Evolutionary conservation across 2,113 vertebrate species (phyloP).

Genomic region (Irena cyanogastra): DNA sequence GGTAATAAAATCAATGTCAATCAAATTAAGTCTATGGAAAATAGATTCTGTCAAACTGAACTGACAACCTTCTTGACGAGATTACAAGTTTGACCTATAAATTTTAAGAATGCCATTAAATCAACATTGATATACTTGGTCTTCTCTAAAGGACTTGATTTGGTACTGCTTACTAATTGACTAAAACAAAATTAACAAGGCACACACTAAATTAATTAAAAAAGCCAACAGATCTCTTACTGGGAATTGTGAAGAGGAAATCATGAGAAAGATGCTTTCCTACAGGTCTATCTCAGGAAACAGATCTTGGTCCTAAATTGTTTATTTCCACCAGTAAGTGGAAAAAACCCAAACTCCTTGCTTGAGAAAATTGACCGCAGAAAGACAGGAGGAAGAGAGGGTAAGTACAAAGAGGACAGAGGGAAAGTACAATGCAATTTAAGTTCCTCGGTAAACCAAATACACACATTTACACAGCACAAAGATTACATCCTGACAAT

Average conservation of each 20-base stretch:
- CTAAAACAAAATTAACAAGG: conserved; percentile 10
- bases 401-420: neutral
- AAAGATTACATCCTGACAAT: neutral
- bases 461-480: neutral
- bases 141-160: conserved; percentile 2
- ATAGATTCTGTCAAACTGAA: conserved; percentile 10
- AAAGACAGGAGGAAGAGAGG: neutral
- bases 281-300: neutral
- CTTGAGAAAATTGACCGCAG: neutral
- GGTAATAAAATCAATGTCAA: conserved; percentile 26
- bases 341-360: neutral
- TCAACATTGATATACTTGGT: neutral
- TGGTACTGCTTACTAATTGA: neutral
- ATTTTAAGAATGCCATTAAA: neutral
- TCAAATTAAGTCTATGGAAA: conserved; percentile 34
- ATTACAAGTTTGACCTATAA: conserved; percentile 1
- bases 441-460: neutral
- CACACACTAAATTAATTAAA: neutral
- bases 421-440: neutral
- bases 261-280: neutral
- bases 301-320: neutral
- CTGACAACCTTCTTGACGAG: conserved; percentile 17
- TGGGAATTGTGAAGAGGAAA: neutral
- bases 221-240: neutral
- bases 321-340: neutral